Conservation (phyloP, 1,140 invertebrate genomes). For the Drosophila sproati region DNA sequence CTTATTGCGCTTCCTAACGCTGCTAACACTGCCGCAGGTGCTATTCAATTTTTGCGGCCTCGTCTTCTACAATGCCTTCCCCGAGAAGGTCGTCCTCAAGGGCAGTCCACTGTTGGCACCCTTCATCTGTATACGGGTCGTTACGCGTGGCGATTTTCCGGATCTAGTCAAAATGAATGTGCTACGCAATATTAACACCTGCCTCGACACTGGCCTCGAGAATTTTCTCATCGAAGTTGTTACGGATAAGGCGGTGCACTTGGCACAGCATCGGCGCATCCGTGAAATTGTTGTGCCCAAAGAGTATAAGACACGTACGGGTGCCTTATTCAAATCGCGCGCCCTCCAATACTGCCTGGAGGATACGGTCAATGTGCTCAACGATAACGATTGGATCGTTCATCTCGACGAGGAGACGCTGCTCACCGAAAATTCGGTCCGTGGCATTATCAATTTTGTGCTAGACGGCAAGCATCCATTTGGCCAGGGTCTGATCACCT, state of each 20-base stretch:
- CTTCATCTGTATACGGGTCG: conserved; percentile 97
- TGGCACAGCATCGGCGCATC: conserved; percentile 90
- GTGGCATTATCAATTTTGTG: conserved; percentile 98
- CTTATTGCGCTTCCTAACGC: conserved; percentile 91
- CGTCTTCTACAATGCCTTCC: conserved; percentile 97
- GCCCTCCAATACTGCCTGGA: conserved; percentile 98
- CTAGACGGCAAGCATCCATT: conserved; percentile 97
- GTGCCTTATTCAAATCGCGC: conserved; percentile 97
- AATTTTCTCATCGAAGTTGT: conserved; percentile 99
- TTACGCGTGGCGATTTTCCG: conserved; percentile 97
- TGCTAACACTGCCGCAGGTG: conserved; percentile 95
- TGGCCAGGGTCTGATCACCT: conserved; percentile 98
- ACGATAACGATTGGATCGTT: conserved; percentile 97
- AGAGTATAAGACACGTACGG: conserved; percentile 94
- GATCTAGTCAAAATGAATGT: conserved; percentile 96
- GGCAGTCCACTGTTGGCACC: conserved; percentile 95
- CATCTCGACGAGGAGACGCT: conserved; percentile 99
- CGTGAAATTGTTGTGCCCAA: conserved; percentile 95
- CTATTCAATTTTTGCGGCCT: conserved; percentile 96
- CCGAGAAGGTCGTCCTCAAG: conserved; percentile 95
- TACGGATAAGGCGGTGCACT: conserved; percentile 94
- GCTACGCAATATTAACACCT: conserved; percentile 94
- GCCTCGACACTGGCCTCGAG: conserved; percentile 95
- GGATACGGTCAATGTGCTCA: conserved; percentile 93
- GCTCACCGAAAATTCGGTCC: conserved; percentile 95